Conservation (phyloP, 2,797 vertebrate genomes). For the Xenops minutus region DNA sequence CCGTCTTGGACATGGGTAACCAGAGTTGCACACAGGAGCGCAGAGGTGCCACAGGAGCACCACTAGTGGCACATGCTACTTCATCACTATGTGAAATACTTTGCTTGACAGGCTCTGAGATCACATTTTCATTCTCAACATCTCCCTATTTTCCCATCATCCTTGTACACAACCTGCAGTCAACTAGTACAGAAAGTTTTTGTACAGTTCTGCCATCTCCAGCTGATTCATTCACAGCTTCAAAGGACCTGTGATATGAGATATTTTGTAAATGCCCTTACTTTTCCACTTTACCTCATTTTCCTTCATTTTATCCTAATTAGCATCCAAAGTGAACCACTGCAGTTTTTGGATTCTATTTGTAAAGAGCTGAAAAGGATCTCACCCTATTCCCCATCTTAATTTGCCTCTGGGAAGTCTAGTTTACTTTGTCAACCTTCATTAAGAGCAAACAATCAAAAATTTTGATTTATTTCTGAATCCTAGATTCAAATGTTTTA, state of each 20-base stretch:
- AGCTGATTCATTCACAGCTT: not conserved
- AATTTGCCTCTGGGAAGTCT: not conserved
- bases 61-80: not conserved
- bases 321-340: not conserved
- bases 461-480: not conserved
- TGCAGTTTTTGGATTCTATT: not conserved
- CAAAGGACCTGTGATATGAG: not conserved
- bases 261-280: not conserved
- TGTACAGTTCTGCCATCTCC: not conserved
- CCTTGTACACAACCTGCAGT: not conserved
- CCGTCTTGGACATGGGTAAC: not conserved
- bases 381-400: not conserved
- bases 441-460: not conserved
- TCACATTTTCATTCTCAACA: not conserved
- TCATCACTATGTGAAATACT: not conserved
- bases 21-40: not conserved
- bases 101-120: not conserved
- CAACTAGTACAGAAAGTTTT: not conserved
- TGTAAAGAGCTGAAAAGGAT: not conserved
- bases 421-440: not conserved
- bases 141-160: not conserved
- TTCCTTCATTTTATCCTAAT: not conserved
- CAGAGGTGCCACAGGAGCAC: not conserved
- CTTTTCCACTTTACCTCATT: not conserved
- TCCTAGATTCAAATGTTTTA: not conserved